Conservation (phyloP, 2,113 vertebrate genomes). For the Callorhinus ursinus region DNA sequence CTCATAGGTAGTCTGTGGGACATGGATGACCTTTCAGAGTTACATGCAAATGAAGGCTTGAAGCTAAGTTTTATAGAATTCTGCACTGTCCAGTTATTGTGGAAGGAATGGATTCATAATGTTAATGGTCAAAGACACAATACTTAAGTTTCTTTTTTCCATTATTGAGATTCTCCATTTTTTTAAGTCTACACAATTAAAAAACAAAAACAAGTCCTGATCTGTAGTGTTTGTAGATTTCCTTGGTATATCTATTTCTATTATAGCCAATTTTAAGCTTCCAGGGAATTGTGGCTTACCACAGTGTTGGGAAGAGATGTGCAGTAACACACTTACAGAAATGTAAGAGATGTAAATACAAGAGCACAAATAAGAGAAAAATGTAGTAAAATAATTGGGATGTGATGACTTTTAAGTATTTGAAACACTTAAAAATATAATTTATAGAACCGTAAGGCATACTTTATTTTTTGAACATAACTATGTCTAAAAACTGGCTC, state of each 20-base stretch:
- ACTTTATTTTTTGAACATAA: slow-evolving; percentile 3
- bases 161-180: background rate
- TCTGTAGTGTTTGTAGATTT: background rate
- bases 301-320: background rate
- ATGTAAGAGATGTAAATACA: background rate
- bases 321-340: background rate
- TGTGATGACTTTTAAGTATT: background rate
- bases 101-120: background rate
- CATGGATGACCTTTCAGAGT: background rate
- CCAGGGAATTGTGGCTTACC: background rate
- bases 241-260: background rate
- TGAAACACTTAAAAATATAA: background rate
- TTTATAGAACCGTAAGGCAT: background rate
- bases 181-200: background rate
- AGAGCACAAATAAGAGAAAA: background rate
- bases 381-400: background rate
- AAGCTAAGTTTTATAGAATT: background rate
- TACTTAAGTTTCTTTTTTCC: background rate
- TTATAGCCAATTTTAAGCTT: background rate
- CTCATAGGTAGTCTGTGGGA: background rate
- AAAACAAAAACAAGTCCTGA: background rate
- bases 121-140: background rate
- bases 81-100: background rate
- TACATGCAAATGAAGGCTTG: background rate
- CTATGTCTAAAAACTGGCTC: background rate